Base-by-base conservation (phyloP, 2,888 invertebrate genomes). In the Pocota personata region DNA sequence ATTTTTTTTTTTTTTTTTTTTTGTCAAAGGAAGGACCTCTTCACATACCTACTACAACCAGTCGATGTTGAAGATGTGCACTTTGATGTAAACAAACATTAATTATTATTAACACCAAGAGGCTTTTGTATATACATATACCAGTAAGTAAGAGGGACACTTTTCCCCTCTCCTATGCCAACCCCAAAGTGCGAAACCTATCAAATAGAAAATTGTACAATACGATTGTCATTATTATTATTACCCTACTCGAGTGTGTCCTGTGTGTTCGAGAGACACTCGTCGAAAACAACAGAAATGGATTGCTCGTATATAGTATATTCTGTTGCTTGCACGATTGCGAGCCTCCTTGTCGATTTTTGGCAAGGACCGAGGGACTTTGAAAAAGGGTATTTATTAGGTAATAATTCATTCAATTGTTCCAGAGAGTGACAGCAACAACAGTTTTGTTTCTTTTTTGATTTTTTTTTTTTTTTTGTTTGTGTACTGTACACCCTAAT, bases 391-490 rank as follows among this genome's bases (percentile, higher is more conserved):
- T 69, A 79, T 83, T 79, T 83, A 83, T 79, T 83, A 79, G 73
- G 69, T 55, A 83, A 75, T 83, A 83, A 73, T 79, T 83, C 79
- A 83, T 83, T 83, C 69, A 48, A 83, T 79, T 73, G 79, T 69
- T 69, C 57, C 67, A 21, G 6, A 46, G 71, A 60, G 27, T 78
- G 78, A 78, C 78, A 79, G 67, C 62, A 55, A 66, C 24, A 60
- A 58, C 14, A 35, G 16, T 62, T 48, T 69, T 30, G 16, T 32
- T 58, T 40, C 16, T 60, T 35, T 43, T 14, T 27, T 40, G 50
- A 7, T 30, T 7, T 30, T 30, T 30, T 7, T 37, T 37, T 37
- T 37, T n/a, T 76, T 30, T 62, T 60, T 73, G 12, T 43, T 75
- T 58, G 3, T 55, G 21, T 32, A 16, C 50, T 19, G 40, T 48